Evolutionary conservation across 2,113 vertebrate species (phyloP).

Genomic region (Cettia cetti): DNA sequence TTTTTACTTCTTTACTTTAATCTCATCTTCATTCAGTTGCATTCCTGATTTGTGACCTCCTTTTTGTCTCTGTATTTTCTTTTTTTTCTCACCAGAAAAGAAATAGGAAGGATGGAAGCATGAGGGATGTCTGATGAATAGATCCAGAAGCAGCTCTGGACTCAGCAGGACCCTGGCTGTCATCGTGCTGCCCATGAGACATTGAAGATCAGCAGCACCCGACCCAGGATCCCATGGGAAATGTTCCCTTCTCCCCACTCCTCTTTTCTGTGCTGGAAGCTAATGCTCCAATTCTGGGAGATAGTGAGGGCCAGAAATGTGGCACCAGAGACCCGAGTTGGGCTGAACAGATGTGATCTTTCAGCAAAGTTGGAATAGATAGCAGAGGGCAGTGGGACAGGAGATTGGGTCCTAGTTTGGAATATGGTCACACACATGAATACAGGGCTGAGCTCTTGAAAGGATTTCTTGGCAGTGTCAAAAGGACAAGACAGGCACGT

Average conservation of each 20-base stretch:
- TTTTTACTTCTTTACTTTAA: background rate
- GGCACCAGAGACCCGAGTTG: background rate
- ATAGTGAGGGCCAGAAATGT: background rate
- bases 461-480: background rate
- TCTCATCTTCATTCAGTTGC: background rate
- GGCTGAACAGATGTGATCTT: background rate
- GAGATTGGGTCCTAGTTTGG: background rate
- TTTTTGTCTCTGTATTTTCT: background rate
- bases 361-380: background rate
- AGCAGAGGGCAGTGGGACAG: background rate
- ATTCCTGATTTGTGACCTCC: background rate
- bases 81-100: background rate
- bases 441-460: background rate
- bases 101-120: background rate
- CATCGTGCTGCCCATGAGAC: background rate
- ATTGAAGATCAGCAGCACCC: background rate
- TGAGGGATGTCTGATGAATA: background rate
- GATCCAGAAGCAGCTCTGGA: background rate
- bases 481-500: background rate
- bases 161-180: background rate
- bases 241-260: background rate
- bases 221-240: background rate
- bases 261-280: background rate
- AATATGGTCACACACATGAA: background rate
- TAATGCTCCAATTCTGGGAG: background rate